These are phyloP conservation scores for Pseudomugil tenellus DNA, from an alignment of 2,797 vertebrate species.

Conservation along the genomic window DNA sequence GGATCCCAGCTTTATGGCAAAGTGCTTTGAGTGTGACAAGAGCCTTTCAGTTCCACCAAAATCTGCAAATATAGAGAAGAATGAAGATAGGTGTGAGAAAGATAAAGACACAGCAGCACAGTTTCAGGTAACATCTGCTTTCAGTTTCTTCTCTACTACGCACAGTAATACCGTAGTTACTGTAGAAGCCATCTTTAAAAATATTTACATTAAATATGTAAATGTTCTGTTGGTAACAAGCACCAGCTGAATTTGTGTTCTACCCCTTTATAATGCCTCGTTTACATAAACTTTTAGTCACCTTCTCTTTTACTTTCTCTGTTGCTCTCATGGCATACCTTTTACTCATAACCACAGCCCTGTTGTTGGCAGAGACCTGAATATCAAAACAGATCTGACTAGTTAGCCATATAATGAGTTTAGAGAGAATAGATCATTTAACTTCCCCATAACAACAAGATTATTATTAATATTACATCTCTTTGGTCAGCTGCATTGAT, in stretches of 20 bases:
- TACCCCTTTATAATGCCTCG: background rate
- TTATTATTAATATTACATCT: background rate
- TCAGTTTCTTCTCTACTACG: background rate
- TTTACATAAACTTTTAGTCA: background rate
- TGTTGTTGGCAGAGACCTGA: background rate
- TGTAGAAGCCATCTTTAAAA: background rate
- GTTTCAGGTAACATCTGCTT: slow-evolving; percentile 60
- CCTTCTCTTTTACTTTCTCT: background rate
- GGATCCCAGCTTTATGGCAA: slow-evolving; percentile 63
- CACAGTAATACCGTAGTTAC: slow-evolving; percentile 4
- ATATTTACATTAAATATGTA: slow-evolving; percentile 23
- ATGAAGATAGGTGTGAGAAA: slow-evolving; percentile 1
- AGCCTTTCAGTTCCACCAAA: slow-evolving; percentile 36
- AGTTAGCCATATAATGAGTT: background rate
- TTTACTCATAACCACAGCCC: background rate
- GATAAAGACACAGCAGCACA: slow-evolving; percentile 23
- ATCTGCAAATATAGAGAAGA: slow-evolving; percentile 19
- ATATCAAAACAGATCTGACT: background rate
- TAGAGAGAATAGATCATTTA: slow-evolving; percentile 1
- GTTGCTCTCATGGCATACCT: background rate
- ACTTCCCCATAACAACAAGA: background rate
- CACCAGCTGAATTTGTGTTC: background rate
- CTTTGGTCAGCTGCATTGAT: background rate
- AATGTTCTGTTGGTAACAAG: background rate
- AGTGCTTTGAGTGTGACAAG: slow-evolving; percentile 56